Evolutionary conservation across 2,888 invertebrate genomes (phyloP), one percentile per base, ranked within the genome.

Genomic region (Andrena hattorfiana): DNA sequence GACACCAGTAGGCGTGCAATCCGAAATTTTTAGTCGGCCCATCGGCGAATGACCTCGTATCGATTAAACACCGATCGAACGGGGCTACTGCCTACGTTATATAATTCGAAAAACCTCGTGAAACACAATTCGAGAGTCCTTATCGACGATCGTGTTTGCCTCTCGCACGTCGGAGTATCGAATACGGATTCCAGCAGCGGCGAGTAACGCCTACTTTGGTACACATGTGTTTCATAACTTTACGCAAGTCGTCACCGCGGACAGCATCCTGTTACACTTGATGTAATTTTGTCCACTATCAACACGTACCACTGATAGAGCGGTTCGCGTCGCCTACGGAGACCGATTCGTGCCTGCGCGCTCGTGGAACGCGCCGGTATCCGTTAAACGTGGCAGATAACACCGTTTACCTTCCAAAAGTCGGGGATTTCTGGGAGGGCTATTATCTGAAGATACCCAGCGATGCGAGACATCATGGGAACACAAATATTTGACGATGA

Each of bases 151-250:
- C 48, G 48, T 77, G 68, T 81, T 83, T 77, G 77, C 30, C 56
- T 69, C 66, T 16, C 75, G 49, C 28, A 26, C 48, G 68, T 72
- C 81, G 75, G 72, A 70, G 71, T 64, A 77, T 69, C 30, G 67
- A 74, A 64, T 54, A 69, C 72, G 72, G 80, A 85, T 84, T 82
- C 78, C 84, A 78, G 26, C 67, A 63, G 42, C 59, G 68, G 67
- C 51, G 71, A 51, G 35, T 42, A 67, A 87, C 80, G 83, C 76
- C 83, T 86, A 85, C 81, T 49, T 77, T 59, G 68, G 63, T 32
- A 63, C 81, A 86, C 84, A 78, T 69, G 74, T 69, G 89, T 91
- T 90, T 89, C 86, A 79, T 89, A 90, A 89, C 86, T 87, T 77
- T 73, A 48, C 84, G 87, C 84, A 86, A 85, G 85, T 85, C 73